These are phyloP conservation scores for Phlogophora meticulosa DNA, from an alignment of 2,888 invertebrate species.

Conservation along the genomic window DNA sequence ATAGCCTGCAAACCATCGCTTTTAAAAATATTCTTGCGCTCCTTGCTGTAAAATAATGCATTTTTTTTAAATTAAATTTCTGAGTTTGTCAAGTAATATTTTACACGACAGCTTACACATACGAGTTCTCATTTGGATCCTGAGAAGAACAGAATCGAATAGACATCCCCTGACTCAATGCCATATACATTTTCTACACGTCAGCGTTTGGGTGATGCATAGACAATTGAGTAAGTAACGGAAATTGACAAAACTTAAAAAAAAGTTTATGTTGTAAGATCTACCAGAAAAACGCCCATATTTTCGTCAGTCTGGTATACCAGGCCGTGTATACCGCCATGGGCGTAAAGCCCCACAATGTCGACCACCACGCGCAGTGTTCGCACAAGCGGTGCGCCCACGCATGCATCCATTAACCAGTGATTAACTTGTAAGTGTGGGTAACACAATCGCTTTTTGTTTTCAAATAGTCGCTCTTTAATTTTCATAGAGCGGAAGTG, in stretches of 20 bases:
- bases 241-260: background rate
- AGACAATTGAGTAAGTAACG: background rate
- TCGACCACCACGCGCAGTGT: slow-evolving; percentile 63
- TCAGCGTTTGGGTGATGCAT: too few relatives aligned
- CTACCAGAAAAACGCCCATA: background rate
- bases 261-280: too few relatives aligned
- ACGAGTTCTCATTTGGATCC: too few relatives aligned
- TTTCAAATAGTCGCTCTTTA: slow-evolving; percentile 67
- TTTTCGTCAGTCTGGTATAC: slow-evolving; percentile 47
- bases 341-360: slow-evolving; percentile 66
- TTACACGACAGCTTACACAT: too few relatives aligned
- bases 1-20: background rate
- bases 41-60: background rate
- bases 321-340: slow-evolving; percentile 67
- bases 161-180: too few relatives aligned
- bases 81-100: too few relatives aligned
- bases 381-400: slow-evolving; percentile 76
- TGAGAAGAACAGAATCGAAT: too few relatives aligned
- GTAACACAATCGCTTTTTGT: slow-evolving; percentile 82
- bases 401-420: slow-evolving; percentile 83
- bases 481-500: slow-evolving; percentile 75
- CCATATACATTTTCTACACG: too few relatives aligned
- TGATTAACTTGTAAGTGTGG: slow-evolving; percentile 88
- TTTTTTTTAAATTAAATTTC: too few relatives aligned
- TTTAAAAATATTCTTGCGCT: background rate